Percentiles rank a stretch among this genome's conserved stretches.
Conservation (phyloP, 2,888 invertebrate species). For the Nephrotoma guestfalica region DNA sequence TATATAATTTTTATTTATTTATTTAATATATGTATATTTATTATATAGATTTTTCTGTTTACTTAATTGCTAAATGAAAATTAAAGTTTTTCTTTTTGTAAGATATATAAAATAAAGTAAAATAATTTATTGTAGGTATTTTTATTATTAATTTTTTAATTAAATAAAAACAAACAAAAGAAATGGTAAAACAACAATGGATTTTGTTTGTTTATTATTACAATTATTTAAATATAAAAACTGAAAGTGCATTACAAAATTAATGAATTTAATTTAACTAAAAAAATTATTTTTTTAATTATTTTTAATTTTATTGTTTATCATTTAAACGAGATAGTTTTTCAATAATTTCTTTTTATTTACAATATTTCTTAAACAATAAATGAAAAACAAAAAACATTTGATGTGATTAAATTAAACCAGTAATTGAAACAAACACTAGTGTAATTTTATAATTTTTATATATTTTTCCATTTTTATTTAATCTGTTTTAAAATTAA, state of each 20-base stretch:
- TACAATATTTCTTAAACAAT: not conserved
- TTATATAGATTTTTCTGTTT: not conserved
- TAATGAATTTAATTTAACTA: not conserved
- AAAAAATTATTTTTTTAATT: not conserved
- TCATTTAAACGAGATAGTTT: not conserved
- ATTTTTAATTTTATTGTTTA: not conserved
- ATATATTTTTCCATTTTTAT: not conserved
- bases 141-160: not conserved
- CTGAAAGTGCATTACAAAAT: not conserved
- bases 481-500: not conserved
- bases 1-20: not conserved
- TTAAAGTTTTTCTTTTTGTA: not conserved
- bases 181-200: not conserved
- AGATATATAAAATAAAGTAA: not conserved
- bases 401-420: not conserved
- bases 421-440: not conserved
- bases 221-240: not conserved
- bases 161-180: not conserved
- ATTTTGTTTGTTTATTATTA: not conserved
- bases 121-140: not conserved
- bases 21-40: not conserved
- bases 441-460: not conserved
- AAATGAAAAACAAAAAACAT: not conserved
- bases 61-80: not conserved
- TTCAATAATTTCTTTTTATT: not conserved